Conservation (phyloP, 2,113 vertebrate genomes). For the Empidonax traillii region DNA sequence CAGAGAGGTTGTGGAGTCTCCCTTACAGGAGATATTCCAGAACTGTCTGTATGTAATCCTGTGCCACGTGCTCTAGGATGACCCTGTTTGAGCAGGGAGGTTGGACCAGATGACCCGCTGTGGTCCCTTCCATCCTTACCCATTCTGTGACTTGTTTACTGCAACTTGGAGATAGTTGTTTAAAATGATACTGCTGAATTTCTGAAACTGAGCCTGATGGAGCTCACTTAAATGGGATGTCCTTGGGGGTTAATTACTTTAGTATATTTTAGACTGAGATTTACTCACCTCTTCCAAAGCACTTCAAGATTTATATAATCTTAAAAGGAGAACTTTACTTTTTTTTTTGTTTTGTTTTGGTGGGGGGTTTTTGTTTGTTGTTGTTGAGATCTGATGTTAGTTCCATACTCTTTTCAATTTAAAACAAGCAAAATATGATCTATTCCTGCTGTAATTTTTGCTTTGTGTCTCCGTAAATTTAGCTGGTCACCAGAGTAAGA, state of each 20-base stretch:
- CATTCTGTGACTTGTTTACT: not conserved
- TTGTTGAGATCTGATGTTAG: not conserved
- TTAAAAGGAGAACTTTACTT: not conserved
- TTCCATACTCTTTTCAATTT: not conserved
- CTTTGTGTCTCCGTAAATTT: not conserved
- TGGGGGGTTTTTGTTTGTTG: not conserved
- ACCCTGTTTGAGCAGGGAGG: not conserved
- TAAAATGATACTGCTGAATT: not conserved
- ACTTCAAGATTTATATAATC: not conserved
- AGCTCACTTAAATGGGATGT: not conserved
- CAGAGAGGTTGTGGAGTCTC: not conserved
- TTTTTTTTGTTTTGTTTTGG: too few species aligned
- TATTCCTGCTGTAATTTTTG: not conserved
- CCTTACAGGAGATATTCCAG: not conserved
- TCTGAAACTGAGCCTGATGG: not conserved
- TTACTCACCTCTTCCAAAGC: not conserved
- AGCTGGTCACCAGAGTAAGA: not conserved
- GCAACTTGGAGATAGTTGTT: not conserved
- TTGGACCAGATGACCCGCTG: not conserved
- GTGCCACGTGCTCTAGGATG: not conserved
- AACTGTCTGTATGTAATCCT: fast-evolving
- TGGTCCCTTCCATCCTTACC: not conserved
- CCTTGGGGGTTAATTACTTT: not conserved
- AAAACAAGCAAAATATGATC: not conserved
- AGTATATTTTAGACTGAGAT: not conserved